phyloP scores from a whole-genome alignment of 2,113 vertebrate species.

The Vireo altiloquus region DNA sequence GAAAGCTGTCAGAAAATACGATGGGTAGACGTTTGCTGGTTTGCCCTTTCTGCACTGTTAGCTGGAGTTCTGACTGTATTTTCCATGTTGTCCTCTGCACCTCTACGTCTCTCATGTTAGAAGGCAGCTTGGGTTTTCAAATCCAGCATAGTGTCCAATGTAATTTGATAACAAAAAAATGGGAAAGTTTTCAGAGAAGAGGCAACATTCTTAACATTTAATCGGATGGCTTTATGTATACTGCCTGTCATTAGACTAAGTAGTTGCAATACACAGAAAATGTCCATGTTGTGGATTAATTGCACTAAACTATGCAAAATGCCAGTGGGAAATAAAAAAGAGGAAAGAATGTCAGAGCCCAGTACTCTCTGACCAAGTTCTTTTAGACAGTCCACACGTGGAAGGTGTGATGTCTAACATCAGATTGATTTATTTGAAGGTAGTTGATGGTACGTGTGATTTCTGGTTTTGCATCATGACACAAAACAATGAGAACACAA shows the following conservation, averaged over 20 bases:
- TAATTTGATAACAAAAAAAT: background rate
- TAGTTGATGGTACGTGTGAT: background rate
- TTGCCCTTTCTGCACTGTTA: background rate
- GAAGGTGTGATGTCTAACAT: background rate
- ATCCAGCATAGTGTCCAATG: background rate
- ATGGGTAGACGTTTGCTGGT: background rate
- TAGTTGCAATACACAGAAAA: background rate
- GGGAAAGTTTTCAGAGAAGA: background rate
- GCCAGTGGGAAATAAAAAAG: background rate
- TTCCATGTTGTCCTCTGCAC: background rate
- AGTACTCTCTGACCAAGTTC: background rate
- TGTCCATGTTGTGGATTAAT: accelerated
- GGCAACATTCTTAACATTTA: background rate
- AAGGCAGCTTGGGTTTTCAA: background rate
- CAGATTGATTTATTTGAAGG: background rate
- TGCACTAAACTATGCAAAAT: background rate
- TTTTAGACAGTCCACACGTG: background rate
- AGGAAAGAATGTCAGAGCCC: background rate
- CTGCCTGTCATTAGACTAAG: background rate
- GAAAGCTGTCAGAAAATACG: background rate
- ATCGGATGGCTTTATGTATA: background rate
- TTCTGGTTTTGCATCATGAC: background rate
- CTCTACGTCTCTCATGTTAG: background rate
- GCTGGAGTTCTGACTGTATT: background rate
- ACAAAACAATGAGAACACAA: background rate